phyloP scores from a whole-genome alignment of 2,113 vertebrate species.

The Corythaeola cristata region DNA sequence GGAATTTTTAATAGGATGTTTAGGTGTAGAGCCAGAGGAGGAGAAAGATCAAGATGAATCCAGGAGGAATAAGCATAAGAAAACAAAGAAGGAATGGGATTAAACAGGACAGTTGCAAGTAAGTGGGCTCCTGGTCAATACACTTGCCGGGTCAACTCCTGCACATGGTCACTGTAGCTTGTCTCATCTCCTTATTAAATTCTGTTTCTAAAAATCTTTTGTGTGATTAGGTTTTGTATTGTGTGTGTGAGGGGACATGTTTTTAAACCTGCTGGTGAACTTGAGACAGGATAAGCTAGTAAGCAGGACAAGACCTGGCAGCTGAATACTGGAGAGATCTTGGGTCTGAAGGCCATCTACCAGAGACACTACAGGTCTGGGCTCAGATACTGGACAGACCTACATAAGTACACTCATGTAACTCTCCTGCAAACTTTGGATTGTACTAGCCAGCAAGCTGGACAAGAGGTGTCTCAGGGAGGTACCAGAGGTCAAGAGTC shows the following conservation, averaged over 20 bases:
- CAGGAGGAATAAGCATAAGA: neutral
- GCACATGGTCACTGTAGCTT: neutral
- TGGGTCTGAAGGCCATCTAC: neutral
- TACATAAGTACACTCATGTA: fast-evolving
- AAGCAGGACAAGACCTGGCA: neutral
- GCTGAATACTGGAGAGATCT: neutral
- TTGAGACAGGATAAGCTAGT: neutral
- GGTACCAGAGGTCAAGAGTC: neutral
- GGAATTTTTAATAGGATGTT: neutral
- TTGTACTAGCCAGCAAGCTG: neutral
- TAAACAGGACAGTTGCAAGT: neutral
- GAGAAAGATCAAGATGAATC: neutral
- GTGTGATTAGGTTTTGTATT: neutral
- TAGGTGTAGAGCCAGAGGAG: neutral
- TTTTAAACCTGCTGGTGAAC: neutral
- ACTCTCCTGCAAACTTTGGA: neutral
- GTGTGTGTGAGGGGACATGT: neutral
- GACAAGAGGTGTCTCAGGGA: neutral
- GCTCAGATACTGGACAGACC: neutral
- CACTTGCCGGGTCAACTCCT: neutral
- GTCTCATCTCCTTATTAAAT: neutral
- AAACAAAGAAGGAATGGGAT: neutral
- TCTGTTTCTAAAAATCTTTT: neutral
- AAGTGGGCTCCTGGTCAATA: neutral
- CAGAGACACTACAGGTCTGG: neutral